A percentile compares a stretch with the other conserved stretches of the same genome.
phyloP scores from a whole-genome alignment of 2,888 invertebrate genomes.

The Loripinus fragilis region DNA sequence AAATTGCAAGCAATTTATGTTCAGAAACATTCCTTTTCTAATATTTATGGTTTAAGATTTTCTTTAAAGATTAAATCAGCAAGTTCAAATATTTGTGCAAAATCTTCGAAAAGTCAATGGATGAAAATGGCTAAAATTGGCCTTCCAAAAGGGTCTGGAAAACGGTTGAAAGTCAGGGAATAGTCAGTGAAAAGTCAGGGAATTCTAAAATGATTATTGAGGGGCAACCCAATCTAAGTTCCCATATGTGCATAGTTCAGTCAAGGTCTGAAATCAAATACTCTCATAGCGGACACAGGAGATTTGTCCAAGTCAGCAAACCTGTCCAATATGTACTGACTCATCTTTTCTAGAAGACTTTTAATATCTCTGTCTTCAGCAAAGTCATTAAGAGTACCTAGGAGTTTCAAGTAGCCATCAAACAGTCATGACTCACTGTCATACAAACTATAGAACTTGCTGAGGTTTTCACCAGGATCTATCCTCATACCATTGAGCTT shows the following conservation, averaged over 20 bases:
- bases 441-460: conserved; percentile 17
- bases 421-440: conserved; percentile 17
- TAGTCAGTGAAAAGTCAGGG: too few species aligned
- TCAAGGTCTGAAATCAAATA: conserved; percentile 22
- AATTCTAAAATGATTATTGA: too few species aligned
- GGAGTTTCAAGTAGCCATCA: conserved; percentile 27
- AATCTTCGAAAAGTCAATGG: too few species aligned
- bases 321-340: conserved; percentile 26
- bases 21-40: too few species aligned
- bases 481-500: conserved; percentile 34
- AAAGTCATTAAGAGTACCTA: conserved; percentile 30
- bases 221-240: too few species aligned
- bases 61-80: too few species aligned
- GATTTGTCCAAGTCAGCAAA: conserved; percentile 20
- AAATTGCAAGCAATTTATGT: too few species aligned
- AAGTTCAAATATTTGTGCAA: too few species aligned
- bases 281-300: conserved; percentile 22
- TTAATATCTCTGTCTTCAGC: conserved; percentile 35
- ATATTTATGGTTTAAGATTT: too few species aligned
- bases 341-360: conserved; percentile 20
- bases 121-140: too few species aligned
- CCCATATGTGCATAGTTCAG: conserved; percentile 14
- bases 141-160: too few species aligned
- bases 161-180: too few species aligned
- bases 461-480: conserved; percentile 13